Evolutionary conservation across 2,113 vertebrate species (phyloP).

Genomic region (Xyrauchen texanus): DNA sequence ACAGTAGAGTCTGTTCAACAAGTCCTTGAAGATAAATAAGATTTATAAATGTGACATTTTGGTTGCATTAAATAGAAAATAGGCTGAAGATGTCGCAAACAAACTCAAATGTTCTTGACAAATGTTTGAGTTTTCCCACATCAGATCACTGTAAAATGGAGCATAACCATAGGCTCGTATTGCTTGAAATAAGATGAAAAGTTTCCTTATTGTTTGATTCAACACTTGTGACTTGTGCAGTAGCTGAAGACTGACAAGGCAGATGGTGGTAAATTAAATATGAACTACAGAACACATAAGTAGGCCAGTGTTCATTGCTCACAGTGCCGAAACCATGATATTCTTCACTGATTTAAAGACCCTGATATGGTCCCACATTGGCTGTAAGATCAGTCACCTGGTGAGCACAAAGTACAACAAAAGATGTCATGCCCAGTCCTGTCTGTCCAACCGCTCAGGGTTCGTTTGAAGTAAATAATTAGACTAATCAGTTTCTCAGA

Average conservation of each 20-base stretch:
- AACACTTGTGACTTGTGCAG: not conserved
- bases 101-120: no score
- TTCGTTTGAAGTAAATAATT: conserved; percentile 44
- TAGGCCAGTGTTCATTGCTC: conserved; percentile 54
- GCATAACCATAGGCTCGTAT: no score
- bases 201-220: not conserved
- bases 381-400: not conserved
- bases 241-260: conserved; percentile 22
- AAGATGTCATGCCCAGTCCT: not conserved
- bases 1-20: no score
- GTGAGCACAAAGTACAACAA: conserved; percentile 13
- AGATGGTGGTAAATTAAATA: conserved; percentile 70
- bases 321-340: not conserved
- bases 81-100: no score
- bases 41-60: no score
- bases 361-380: not conserved
- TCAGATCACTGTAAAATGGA: no score
- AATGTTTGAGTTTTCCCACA: no score
- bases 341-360: conserved; percentile 1
- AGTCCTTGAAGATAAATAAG: no score
- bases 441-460: conserved; percentile 36
- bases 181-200: no score
- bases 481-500: conserved; percentile 52
- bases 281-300: conserved; percentile 59
- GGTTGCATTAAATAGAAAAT: no score